Base-by-base conservation (phyloP, 2,888 invertebrate species). In the Hyalella azteca region DNA sequence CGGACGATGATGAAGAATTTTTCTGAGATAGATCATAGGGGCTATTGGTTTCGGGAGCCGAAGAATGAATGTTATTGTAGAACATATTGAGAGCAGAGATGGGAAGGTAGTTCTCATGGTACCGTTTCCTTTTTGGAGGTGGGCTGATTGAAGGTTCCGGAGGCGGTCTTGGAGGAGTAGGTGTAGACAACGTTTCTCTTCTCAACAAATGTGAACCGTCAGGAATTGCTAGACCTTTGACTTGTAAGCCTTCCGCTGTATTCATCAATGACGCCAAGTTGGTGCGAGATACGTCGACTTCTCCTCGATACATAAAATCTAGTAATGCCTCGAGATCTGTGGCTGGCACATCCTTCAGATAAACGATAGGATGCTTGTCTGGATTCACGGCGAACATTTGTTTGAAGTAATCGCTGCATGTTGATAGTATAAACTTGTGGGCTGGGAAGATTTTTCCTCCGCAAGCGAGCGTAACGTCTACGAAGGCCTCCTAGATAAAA, bases 221-320 rank as follows among this genome's bases (percentile, higher is more conserved):
- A 11, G 83, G 81, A 29, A 83, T 81, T n/a, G 83, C 83, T 48
- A 83, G 54, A 59, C 83, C 83, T 50, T 83, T 83, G 36, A 83
- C 83, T 60, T 83, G 83, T 19, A 83, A 79, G n/a, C 83, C 83
- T 40, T 83, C 83, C 11, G 83, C 83, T 36, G 83, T 83, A 29
- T 81, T 81, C 45, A 83, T 83, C 49, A 83, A 73, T 22, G 83
- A 83, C 19, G 81, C 80, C 54, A 83, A 66, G 54, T 83, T 79
- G 48, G 78, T 80, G 45, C 81, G 83, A 7, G 81, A 80, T 29
- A 83, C 83, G 59, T 83, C 81, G 13, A 83, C 83, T 59, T 83
- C 83, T 36, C 83, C 83, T 77, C 83, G 73, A 79, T 83, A 83
- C 83, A 83, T 83, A 79, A 83, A 83, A 76, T 83, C 83, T 78